A percentile compares a stretch with the other conserved stretches of the same genome.
Evolutionary conservation across 2,888 invertebrate genomes (phyloP).

Genomic region (Acrobeloides nanus): DNA sequence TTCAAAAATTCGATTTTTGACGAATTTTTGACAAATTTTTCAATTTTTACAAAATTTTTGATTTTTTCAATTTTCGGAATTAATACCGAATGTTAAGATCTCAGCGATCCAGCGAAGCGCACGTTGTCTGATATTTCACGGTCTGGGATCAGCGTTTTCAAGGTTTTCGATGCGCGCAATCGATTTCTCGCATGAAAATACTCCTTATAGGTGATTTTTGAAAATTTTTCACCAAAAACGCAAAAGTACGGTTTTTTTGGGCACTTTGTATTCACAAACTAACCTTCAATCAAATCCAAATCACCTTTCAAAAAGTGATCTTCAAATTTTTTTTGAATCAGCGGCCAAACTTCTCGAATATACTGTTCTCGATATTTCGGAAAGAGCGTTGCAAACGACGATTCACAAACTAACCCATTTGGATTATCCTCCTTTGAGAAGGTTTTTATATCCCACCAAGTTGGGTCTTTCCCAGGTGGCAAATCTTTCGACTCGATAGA

Average conservation of each 20-base stretch:
- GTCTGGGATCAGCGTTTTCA: background rate
- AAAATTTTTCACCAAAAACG: too few relatives aligned
- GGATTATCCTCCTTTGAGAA: conserved; percentile 84
- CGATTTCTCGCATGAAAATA: too few relatives aligned
- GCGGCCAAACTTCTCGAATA: conserved; percentile 84
- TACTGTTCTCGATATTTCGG: conserved; percentile 96
- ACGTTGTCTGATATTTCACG: too few relatives aligned
- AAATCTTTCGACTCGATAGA: background rate
- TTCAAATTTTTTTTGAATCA: conserved; percentile 75
- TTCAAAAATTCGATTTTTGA: too few relatives aligned
- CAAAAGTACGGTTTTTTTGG: too few relatives aligned
- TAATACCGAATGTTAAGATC: too few relatives aligned
- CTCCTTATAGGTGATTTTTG: too few relatives aligned
- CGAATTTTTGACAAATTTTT: too few relatives aligned
- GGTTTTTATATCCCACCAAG: conserved; percentile 57
- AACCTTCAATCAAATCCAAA: conserved; percentile 43
- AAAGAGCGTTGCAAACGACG: conserved; percentile 89
- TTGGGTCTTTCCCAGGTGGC: conserved; percentile 44
- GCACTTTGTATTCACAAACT: background rate
- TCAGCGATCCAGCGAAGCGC: too few relatives aligned
- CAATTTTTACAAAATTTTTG: too few relatives aligned
- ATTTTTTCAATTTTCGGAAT: too few relatives aligned
- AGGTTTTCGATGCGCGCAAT: background rate
- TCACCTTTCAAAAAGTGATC: conserved; percentile 59
- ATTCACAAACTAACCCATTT: conserved; percentile 73